Evolutionary conservation across 2,113 vertebrate genomes (phyloP).

Genomic region (Rhynchopsitta pachyrhyncha): DNA sequence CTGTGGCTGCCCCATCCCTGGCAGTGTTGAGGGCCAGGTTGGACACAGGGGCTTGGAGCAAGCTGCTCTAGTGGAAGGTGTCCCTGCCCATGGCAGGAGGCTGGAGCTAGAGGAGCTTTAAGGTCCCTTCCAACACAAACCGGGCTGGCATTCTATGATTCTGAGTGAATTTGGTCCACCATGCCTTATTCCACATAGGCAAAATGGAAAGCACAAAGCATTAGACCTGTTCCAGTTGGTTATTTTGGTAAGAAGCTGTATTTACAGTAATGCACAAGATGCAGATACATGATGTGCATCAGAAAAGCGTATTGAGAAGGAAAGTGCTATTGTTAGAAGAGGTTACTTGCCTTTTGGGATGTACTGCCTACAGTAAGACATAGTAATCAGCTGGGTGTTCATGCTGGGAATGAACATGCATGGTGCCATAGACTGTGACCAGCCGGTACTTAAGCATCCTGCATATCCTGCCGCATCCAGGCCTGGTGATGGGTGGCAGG

Average conservation of each 20-base stretch:
- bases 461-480: fast-evolving
- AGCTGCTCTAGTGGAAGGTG: neutral
- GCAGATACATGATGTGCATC: fast-evolving
- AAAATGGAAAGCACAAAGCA: neutral
- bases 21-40: too few species aligned
- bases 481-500: fast-evolving
- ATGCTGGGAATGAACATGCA: fast-evolving
- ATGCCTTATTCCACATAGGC: neutral
- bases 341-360: neutral
- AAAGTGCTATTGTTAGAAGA: neutral
- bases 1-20: too few species aligned
- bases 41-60: neutral
- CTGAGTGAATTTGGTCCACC: neutral
- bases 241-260: neutral
- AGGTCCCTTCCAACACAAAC: neutral
- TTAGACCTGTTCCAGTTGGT: neutral
- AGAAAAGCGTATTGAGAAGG: neutral
- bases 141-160: neutral
- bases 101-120: neutral
- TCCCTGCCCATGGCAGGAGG: neutral
- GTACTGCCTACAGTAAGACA: neutral
- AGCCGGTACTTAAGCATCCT: fast-evolving
- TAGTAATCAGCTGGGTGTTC: neutral
- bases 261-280: fast-evolving
- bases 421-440: neutral